Base-by-base conservation (phyloP, 2,888 invertebrate species). In the Parthenolecanium corni region DNA sequence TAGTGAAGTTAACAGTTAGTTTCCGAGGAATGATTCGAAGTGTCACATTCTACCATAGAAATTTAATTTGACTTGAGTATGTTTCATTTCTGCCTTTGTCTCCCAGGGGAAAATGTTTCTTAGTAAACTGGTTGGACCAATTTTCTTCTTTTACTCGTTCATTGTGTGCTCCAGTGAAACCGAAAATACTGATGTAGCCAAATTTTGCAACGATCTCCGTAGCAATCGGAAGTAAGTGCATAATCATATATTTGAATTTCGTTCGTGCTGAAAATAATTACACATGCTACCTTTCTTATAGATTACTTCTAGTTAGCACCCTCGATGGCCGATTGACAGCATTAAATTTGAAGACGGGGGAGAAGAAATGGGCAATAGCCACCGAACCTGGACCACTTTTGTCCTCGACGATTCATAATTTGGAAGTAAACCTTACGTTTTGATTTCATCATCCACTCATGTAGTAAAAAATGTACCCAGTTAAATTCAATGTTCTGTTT, bases 321-420 rank as follows among this genome's bases (percentile, higher is more conserved):
- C 76, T 95, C 66, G 94, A 96, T 80, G 95, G 95, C 12, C 82
- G 81, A 69, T 72, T 96, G 61, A 85, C 89, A 21, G 89, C 92
- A 3, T 77, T 95, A 67, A 84, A 90, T 71, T 79, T 84, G 12
- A 75, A 79, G 18, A 74, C 78, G 66, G 81, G 81, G 66, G 74
- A 77, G 64, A 74, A 86, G 67, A 76, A 81, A 61, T 96, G 95
- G 95, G 82, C 82, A 67, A 71, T 92, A 62, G 78, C 84, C 65
- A 89, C 90, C 20, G 85, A 85, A 61, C 78, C 81, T 14, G 80
- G 81, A 20, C 83, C 89, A 0, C 78, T 95, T 67, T 77, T 95
- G 36, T 87, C 89, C 2, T 94, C 95, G 0, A 93, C 86, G 71
- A 86, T 95, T 70, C 90, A 91, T 72, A 82, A 84, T 70, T 78